Percentiles rank a stretch among this genome's conserved stretches.
phyloP scores from a whole-genome alignment of 2,113 vertebrate genomes.

The Bothrops jararaca region DNA sequence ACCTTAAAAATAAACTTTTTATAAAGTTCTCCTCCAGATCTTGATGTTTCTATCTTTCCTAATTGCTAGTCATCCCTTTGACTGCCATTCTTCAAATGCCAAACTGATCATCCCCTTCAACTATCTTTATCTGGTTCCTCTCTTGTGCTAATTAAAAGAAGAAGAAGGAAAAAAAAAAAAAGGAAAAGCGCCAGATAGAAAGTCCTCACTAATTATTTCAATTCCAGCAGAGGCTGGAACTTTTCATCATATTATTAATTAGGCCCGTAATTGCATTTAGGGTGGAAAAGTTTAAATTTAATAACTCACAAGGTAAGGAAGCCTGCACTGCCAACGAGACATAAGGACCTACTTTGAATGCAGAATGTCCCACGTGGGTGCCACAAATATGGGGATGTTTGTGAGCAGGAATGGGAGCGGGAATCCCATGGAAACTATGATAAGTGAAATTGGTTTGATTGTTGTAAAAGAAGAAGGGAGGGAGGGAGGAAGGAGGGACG shows the following conservation, averaged over 20 bases:
- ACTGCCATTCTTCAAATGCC: not conserved
- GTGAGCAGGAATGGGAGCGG: not conserved
- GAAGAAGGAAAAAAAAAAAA: not conserved
- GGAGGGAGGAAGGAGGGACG: not conserved
- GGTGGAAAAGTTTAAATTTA: conserved; percentile 15
- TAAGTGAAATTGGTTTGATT: not conserved
- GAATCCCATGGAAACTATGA: not conserved
- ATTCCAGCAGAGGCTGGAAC: not conserved
- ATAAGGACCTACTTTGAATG: not conserved
- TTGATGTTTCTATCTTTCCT: not conserved
- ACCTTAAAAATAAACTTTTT: not conserved
- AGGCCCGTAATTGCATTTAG: not conserved
- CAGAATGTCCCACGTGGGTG: not conserved
- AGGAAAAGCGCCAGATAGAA: not conserved
- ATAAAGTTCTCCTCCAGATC: not conserved
- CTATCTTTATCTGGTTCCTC: rapidly evolving
- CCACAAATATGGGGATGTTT: not conserved
- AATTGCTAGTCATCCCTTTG: not conserved
- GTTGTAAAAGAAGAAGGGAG: not conserved
- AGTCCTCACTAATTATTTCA: not conserved
- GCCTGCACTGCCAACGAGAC: not conserved
- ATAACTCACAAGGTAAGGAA: not conserved
- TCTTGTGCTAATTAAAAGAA: not conserved
- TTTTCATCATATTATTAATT: conserved; percentile 35
- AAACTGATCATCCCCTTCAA: not conserved